phyloP scores from a whole-genome alignment of 1,140 invertebrate genomes.

The Bombus haemorrhoidalis region DNA sequence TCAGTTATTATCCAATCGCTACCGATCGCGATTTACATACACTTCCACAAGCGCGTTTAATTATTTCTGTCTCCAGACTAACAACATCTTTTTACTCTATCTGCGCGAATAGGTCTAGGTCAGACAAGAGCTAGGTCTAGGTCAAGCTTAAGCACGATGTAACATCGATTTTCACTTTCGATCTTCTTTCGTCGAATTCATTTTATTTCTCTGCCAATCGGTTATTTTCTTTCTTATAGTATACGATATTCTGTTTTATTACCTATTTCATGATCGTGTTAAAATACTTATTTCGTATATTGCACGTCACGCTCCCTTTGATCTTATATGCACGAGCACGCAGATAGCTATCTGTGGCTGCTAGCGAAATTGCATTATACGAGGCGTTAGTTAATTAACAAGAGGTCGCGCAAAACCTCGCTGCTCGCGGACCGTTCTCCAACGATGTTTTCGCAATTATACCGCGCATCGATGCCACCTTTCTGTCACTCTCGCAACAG shows the following conservation, averaged over 20 bases:
- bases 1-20: background rate
- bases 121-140: background rate
- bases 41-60: background rate
- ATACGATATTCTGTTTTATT: background rate
- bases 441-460: conserved; percentile 24
- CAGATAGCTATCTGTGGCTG: conserved; percentile 1
- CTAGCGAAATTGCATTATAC: conserved; percentile 32
- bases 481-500: conserved; percentile 17
- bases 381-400: conserved; percentile 38
- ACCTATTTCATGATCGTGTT: background rate
- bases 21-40: background rate
- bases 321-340: background rate
- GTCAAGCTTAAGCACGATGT: background rate
- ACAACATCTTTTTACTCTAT: background rate
- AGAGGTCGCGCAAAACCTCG: conserved; percentile 9
- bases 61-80: conserved; percentile 5
- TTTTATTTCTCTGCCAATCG: background rate
- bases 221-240: background rate
- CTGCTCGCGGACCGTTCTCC: conserved; percentile 2
- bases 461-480: conserved; percentile 17
- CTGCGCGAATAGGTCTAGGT: background rate
- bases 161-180: background rate
- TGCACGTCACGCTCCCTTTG: background rate
- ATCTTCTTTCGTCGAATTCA: background rate
- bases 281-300: conserved; percentile 3